Conservation (phyloP, 2,797 vertebrate species). For the Sarcophilus harrisii region DNA sequence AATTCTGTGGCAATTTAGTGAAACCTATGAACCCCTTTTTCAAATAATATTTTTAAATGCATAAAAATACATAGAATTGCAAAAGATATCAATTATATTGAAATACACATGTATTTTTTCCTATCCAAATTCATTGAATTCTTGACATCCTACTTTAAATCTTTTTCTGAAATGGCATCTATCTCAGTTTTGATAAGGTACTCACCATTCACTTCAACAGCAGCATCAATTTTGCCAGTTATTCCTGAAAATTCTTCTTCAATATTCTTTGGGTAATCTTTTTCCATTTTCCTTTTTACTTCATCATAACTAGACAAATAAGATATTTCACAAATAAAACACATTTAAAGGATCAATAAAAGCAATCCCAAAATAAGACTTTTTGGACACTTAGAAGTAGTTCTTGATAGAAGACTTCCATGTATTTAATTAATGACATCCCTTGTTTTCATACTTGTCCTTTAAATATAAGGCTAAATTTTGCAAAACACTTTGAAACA, state of each 20-base stretch:
- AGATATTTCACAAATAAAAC: constrained; percentile 46
- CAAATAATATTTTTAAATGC: neutral
- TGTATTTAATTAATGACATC: neutral
- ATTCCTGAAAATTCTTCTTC: constrained; percentile 79
- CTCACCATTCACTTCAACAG: constrained; percentile 77
- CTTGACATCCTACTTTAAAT: neutral
- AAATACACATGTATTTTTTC: neutral
- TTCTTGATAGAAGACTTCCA: neutral
- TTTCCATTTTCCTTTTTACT: constrained; percentile 75
- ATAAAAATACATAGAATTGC: neutral
- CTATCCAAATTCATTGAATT: neutral
- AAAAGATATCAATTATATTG: neutral
- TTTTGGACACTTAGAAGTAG: neutral
- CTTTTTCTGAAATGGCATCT: neutral
- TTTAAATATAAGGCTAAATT: neutral
- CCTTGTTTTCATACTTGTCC: neutral
- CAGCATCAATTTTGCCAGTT: constrained; percentile 68
- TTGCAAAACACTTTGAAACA: neutral
- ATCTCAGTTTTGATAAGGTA: neutral
- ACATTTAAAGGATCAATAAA: neutral
- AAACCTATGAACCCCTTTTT: neutral
- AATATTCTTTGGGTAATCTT: constrained; percentile 73
- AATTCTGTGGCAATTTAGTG: neutral
- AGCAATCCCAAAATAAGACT: neutral
- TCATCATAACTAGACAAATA: constrained; percentile 74